These are phyloP conservation scores for Babylonia areolata DNA, from an alignment of 1,140 invertebrate species.

Conservation along the genomic window DNA sequence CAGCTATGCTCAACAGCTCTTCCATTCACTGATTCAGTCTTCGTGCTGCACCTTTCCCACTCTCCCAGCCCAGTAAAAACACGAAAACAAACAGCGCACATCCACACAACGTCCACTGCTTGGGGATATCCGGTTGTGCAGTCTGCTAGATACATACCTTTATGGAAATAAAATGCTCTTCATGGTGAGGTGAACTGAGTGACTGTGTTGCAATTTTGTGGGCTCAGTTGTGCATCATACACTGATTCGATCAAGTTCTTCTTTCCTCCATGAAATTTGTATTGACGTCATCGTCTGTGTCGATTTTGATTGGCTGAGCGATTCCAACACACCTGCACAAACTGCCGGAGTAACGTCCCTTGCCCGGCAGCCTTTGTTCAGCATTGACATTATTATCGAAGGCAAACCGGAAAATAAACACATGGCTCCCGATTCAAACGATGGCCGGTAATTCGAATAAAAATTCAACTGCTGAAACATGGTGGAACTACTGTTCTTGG, in stretches of 20 bases:
- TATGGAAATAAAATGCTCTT: neutral
- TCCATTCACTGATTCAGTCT: no score
- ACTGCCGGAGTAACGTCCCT: neutral
- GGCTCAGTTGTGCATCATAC: neutral
- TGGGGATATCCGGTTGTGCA: neutral
- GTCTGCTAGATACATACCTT: neutral
- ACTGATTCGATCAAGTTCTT: neutral
- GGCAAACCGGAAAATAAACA: no score
- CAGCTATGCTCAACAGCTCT: no score
- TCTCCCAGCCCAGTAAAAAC: no score
- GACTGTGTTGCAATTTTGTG: neutral
- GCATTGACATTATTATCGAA: no score
- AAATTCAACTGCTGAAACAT: no score
- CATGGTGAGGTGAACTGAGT: neutral
- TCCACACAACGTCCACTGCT: neutral
- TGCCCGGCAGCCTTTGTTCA: neutral
- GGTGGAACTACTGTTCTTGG: no score
- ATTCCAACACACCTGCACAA: neutral
- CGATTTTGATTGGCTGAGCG: neutral
- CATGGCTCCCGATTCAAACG: no score
- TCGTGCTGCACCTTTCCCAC: no score
- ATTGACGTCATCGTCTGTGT: neutral
- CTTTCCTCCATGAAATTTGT: conserved; percentile 8
- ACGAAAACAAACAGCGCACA: no score
- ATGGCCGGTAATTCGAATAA: no score